A percentile compares a stretch with the other conserved stretches of the same genome.
Evolutionary conservation across 2,888 invertebrate species (phyloP).

Genomic region (Trissolcus brochymenae): DNA sequence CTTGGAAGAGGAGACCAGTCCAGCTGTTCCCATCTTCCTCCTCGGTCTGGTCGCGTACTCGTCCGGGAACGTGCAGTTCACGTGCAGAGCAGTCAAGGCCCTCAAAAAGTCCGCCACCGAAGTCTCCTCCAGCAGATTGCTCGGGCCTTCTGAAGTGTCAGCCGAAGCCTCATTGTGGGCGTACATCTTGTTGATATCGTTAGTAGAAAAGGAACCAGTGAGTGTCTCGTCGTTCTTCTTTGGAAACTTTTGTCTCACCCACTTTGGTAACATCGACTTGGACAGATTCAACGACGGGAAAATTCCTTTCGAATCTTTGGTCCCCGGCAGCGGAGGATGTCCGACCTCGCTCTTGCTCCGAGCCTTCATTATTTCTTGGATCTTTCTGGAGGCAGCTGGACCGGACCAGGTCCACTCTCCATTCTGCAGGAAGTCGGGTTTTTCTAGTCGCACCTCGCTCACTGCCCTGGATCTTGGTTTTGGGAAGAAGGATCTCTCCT

Average conservation of each 20-base stretch:
- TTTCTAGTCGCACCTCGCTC: slow-evolving; percentile 78
- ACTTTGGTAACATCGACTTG: slow-evolving; percentile 67
- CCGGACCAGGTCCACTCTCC: slow-evolving; percentile 84
- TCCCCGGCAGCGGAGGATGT: slow-evolving; percentile 35
- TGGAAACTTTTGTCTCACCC: slow-evolving; percentile 65
- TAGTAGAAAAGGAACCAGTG: slow-evolving; percentile 59
- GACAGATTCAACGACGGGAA: slow-evolving; percentile 68
- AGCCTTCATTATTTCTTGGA: slow-evolving; percentile 77
- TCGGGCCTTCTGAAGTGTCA: slow-evolving; percentile 74
- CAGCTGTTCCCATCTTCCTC: slow-evolving; percentile 79
- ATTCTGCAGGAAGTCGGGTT: slow-evolving; percentile 72
- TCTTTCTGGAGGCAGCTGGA: slow-evolving; percentile 80
- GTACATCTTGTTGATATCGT: slow-evolving; percentile 67
- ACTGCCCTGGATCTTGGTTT: slow-evolving; percentile 79
- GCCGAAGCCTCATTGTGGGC: slow-evolving; percentile 64
- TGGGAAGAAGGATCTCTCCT: slow-evolving; percentile 75
- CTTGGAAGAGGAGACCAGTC: slow-evolving; percentile 63
- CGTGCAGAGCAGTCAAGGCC: slow-evolving; percentile 84
- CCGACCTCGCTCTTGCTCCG: slow-evolving; percentile 59
- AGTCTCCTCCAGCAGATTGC: slow-evolving; percentile 86
- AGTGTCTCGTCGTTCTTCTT: slow-evolving; percentile 56
- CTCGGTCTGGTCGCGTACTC: slow-evolving; percentile 59
- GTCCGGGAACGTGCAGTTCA: slow-evolving; percentile 70
- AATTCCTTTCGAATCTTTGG: slow-evolving; percentile 64
- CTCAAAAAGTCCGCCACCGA: slow-evolving; percentile 89